phyloP scores from a whole-genome alignment of 1,140 invertebrate genomes.

The Sipha flava region DNA sequence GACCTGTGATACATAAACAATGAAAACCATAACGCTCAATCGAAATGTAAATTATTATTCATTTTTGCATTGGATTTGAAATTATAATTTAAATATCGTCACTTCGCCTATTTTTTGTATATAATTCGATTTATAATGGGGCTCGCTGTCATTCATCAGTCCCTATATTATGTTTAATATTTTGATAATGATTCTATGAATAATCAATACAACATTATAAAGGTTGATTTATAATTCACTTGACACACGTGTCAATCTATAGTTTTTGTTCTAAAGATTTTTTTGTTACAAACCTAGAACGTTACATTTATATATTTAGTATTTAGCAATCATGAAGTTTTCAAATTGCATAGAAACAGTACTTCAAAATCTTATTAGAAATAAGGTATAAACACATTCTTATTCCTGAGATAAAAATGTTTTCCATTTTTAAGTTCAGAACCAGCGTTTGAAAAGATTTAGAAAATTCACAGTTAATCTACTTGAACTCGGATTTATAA shows the following conservation, averaged over 20 bases:
- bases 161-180: not conserved
- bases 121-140: not conserved
- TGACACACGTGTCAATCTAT: not conserved
- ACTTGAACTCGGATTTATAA: too few species aligned
- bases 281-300: not conserved
- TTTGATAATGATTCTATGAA: not conserved
- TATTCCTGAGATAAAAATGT: too few species aligned
- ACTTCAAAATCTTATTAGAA: too few species aligned
- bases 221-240: not conserved
- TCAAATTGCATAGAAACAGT: too few species aligned
- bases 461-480: too few species aligned
- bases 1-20: not conserved
- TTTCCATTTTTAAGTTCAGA: too few species aligned
- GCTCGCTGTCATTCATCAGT: not conserved
- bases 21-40: not conserved
- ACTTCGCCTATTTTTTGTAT: not conserved
- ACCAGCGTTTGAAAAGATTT: too few species aligned
- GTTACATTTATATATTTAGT: too few species aligned
- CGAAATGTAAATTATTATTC: not conserved
- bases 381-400: too few species aligned
- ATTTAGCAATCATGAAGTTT: too few species aligned
- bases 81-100: constrained; percentile 9
- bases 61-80: not conserved
- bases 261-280: not conserved
- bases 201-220: not conserved